Base-by-base conservation (phyloP, 2,888 invertebrate genomes). In the Idaea aversata region DNA sequence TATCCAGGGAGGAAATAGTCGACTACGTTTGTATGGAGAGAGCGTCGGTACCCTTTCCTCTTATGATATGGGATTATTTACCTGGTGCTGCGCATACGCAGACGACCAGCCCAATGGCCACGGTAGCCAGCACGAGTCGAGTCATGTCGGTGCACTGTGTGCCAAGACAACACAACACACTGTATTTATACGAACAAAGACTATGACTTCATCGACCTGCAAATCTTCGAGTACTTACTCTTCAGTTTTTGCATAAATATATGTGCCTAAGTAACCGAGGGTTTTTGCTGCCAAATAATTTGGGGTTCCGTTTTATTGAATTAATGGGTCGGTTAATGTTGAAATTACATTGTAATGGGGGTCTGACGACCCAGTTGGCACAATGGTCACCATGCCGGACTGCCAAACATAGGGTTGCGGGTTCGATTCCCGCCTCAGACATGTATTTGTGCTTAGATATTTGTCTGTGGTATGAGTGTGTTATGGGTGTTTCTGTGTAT, bases 1-100 rank as follows among this genome's bases (percentile, higher is more conserved):
- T n/a, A n/a, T n/a, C n/a, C n/a, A n/a, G n/a, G n/a, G n/a, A n/a
- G n/a, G n/a, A n/a, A n/a, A n/a, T n/a, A n/a, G n/a, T n/a, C n/a
- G n/a, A n/a, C n/a, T n/a, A n/a, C n/a, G n/a, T n/a, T n/a, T n/a
- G n/a, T n/a, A n/a, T n/a, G n/a, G n/a, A n/a, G n/a, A n/a, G n/a
- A n/a, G n/a, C n/a, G n/a, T n/a, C n/a, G n/a, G n/a, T n/a, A n/a
- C n/a, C n/a, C n/a, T n/a, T n/a, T n/a, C n/a, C n/a, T n/a, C n/a
- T n/a, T n/a, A n/a, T 57, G 7, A 47, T 7, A 13, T 13, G 16
- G 34, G 34, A 57, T 15, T 63, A 47, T 13, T 59, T 87, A 88
- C 90, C 90, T 86, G 90, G 86, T 59, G 86, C 82, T 61, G 88
- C 88, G 74, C 79, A 80, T 13, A 79, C 79, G 78, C 84, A 87